phyloP scores from a whole-genome alignment of 2,113 vertebrate genomes.

The Oenanthe melanoleuca region DNA sequence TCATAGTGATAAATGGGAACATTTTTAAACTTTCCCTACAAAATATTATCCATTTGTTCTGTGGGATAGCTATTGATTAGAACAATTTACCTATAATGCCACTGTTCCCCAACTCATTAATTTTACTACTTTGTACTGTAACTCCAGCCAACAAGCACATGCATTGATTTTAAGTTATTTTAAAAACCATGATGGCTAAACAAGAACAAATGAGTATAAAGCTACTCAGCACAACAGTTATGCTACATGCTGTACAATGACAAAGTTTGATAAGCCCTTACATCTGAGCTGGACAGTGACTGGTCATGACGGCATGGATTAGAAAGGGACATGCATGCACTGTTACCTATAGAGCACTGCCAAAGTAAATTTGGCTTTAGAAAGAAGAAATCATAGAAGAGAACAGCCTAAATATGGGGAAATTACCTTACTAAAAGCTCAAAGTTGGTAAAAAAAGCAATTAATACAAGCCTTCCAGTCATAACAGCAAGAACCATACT shows the following conservation, averaged over 20 bases:
- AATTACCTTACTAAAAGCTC: background rate
- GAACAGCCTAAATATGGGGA: background rate
- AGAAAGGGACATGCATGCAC: background rate
- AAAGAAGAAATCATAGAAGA: background rate
- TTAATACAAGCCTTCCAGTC: background rate
- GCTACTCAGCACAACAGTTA: background rate
- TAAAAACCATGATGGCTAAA: background rate
- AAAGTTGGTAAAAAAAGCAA: background rate
- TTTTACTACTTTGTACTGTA: background rate
- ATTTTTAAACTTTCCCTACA: slow-evolving; percentile 4
- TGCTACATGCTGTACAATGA: fast-evolving
- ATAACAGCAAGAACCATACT: background rate
- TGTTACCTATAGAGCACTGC: background rate
- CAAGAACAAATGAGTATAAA: background rate
- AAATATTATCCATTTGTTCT: slow-evolving; percentile 4
- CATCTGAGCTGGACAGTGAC: background rate
- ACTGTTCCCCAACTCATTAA: slow-evolving; percentile 24
- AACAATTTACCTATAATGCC: slow-evolving; percentile 25
- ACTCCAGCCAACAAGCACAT: background rate
- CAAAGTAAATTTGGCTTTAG: background rate
- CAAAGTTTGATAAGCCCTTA: background rate
- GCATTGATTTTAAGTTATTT: background rate
- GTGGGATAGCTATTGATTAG: slow-evolving; percentile 33
- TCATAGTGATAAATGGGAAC: slow-evolving; percentile 28
- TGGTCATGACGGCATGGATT: background rate